Base-by-base conservation (phyloP, 2,797 vertebrate genomes). In the Knipowitschia caucasica region DNA sequence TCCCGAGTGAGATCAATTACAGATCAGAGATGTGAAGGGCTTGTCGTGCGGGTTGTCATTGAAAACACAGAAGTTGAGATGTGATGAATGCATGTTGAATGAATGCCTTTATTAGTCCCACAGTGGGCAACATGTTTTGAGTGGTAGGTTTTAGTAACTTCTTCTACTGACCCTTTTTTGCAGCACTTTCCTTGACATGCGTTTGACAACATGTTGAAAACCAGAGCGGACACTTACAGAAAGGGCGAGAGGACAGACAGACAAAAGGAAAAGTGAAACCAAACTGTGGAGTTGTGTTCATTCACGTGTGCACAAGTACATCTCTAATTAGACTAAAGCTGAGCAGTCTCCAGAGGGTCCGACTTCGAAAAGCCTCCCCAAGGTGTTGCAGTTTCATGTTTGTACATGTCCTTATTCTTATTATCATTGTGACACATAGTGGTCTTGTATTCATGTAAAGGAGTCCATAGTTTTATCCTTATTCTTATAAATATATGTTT, bases 401-500 rank as follows among this genome's bases (percentile, higher is more conserved):
- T 45, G 54, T 73, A 4, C 20, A 42, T 52, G 57, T 25, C 44
- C 33, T 43, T 7, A 7, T n/a, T 63, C 61, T 47, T 80, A 69
- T 44, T 81, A 69, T 75, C 63, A 59, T 69, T 72, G 52, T 47
- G 56, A 56, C n/a, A 68, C 64, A 18, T 34, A n/a, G 31, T 34
- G 31, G n/a, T 33, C n/a, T 33, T 33, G 4, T 33, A 12, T 33
- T 33, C 4, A 33, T 33, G 31, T 33, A 33, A n/a, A n/a, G n/a
- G n/a, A n/a, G n/a, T n/a, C n/a, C n/a, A n/a, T n/a, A n/a, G n/a
- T n/a, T n/a, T n/a, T n/a, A n/a, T n/a, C n/a, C n/a, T n/a, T n/a
- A n/a, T n/a, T n/a, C n/a, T n/a, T n/a, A n/a, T n/a, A n/a, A n/a
- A n/a, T n/a, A n/a, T n/a, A n/a, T n/a, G n/a, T n/a, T n/a, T n/a